Percentiles rank a stretch among this genome's conserved stretches.
phyloP scores from a whole-genome alignment of 35 echinoderm and acorn worm genomes.

The Eucidaris tribuloides region DNA sequence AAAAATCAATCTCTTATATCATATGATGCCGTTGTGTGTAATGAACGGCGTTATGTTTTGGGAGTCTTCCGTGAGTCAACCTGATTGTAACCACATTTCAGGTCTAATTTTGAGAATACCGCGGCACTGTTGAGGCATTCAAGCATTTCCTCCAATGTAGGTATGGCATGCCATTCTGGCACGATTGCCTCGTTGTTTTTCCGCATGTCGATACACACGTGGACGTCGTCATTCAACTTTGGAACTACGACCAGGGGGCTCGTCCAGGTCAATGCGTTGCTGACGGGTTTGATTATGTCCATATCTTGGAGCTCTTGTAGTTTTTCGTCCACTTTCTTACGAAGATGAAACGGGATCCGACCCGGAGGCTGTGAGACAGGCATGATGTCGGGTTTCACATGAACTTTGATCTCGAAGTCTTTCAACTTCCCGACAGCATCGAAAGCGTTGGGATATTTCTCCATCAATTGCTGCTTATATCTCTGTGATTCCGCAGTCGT shows the following conservation, averaged over 20 bases:
- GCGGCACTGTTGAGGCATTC: constrained; percentile 28
- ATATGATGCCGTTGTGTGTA: constrained; percentile 25
- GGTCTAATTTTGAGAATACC: constrained; percentile 54
- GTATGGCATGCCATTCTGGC: constrained; percentile 37
- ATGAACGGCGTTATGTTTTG: constrained; percentile 60
- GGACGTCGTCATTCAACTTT: constrained; percentile 19
- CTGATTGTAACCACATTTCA: constrained; percentile 60
- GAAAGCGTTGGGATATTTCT: constrained; percentile 25
- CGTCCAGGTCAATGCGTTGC: constrained; percentile 22
- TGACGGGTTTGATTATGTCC: constrained; percentile 40
- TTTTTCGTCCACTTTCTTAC: constrained; percentile 50
- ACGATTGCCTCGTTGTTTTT: constrained; percentile 52
- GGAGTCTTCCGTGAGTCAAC: constrained; percentile 30
- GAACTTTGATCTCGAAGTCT: constrained; percentile 23
- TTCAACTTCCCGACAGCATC: constrained; percentile 54
- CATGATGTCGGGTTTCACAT: constrained; percentile 26
- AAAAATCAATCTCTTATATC: constrained; percentile 62
- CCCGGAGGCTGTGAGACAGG: constrained; percentile 53
- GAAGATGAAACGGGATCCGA: constrained; percentile 55
- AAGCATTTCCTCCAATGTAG: constrained; percentile 51
- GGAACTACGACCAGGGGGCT: constrained; percentile 18
- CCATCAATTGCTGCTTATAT: not conserved
- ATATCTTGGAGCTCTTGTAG: not conserved
- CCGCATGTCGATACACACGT: constrained; percentile 50
- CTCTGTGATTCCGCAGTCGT: too few species aligned